Evolutionary conservation across 2,888 invertebrate genomes (phyloP).

Genomic region (Oxyteleia sp.): DNA sequence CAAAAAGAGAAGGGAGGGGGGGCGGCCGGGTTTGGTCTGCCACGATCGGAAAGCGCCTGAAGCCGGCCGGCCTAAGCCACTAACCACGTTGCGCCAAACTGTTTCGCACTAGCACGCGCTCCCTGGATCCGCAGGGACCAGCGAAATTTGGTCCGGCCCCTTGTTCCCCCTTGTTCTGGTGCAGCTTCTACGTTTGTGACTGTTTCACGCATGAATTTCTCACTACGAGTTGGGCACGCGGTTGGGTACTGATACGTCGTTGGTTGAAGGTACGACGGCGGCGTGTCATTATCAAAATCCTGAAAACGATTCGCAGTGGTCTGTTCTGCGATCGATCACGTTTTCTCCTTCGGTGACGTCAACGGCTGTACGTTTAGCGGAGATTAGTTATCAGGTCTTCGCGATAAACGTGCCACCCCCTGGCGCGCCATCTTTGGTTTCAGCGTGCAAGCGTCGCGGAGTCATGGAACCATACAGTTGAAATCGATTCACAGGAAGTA

Average conservation of each 20-base stretch:
- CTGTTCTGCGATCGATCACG: too few species aligned
- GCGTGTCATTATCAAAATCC: too few species aligned
- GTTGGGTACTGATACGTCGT: too few species aligned
- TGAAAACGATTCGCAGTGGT: too few species aligned
- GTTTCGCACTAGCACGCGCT: conserved; percentile 40
- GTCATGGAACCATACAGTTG: background rate
- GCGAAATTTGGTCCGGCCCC: background rate
- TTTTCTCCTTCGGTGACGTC: conserved; percentile 28
- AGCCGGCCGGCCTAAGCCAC: conserved; percentile 23
- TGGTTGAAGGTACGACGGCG: too few species aligned
- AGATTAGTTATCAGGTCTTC: background rate
- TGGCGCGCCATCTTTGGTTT: conserved; percentile 27
- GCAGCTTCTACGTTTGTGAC: too few species aligned
- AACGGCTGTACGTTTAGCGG: background rate
- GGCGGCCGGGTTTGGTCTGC: background rate
- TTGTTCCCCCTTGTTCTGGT: too few species aligned
- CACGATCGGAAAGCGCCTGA: conserved; percentile 6
- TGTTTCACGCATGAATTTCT: too few species aligned
- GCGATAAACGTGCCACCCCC: conserved; percentile 14
- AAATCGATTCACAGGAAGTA: background rate
- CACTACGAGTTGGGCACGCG: too few species aligned
- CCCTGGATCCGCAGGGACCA: background rate
- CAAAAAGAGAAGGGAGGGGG: conserved; percentile 14
- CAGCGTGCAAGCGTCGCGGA: background rate
- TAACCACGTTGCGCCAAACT: conserved; percentile 31